These are phyloP conservation scores for Cromileptes altivelis DNA, from an alignment of 2,113 vertebrate species.

Conservation along the genomic window DNA sequence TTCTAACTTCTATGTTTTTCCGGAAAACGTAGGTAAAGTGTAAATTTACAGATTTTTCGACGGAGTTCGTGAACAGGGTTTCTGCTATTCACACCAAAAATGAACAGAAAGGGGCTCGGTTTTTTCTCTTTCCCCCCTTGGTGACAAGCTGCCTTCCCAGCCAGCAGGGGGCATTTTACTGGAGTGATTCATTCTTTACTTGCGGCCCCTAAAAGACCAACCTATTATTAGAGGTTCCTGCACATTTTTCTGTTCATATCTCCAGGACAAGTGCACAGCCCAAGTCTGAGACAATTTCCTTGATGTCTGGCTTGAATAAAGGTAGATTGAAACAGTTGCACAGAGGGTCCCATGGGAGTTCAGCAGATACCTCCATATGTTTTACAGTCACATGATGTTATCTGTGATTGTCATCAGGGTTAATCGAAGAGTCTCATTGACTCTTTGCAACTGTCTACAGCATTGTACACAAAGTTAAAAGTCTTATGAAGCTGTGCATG, in stretches of 20 bases:
- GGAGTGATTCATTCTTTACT: background rate
- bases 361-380: background rate
- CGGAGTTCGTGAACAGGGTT: background rate
- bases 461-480: background rate
- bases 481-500: background rate
- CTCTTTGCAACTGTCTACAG: background rate
- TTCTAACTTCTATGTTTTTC: fast-evolving
- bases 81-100: background rate
- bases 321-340: background rate
- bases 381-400: background rate
- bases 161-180: conserved; percentile 17
- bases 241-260: background rate
- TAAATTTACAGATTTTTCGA: background rate
- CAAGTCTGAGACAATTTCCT: background rate
- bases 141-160: background rate
- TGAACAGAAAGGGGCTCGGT: background rate
- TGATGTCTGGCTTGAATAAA: background rate
- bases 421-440: background rate
- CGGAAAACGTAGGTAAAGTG: background rate
- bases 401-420: background rate
- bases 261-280: background rate
- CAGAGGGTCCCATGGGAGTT: background rate
- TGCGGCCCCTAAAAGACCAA: background rate
- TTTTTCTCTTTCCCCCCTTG: background rate
- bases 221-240: background rate